Base-by-base conservation (phyloP, 2,113 vertebrate species). In the Penelope pileata region DNA sequence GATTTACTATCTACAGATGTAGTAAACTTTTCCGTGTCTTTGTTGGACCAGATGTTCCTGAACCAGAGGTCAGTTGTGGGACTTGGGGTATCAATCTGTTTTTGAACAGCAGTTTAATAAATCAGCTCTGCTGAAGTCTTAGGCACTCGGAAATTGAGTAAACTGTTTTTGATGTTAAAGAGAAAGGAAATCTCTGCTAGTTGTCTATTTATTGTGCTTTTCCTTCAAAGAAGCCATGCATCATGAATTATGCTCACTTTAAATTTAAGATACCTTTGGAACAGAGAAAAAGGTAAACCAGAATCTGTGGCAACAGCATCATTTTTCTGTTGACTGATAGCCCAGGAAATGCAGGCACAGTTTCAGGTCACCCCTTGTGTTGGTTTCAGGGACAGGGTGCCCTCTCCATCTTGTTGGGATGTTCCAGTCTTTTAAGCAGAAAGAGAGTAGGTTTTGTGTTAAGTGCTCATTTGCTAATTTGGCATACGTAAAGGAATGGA, bases 1-100 rank as follows among this genome's bases (percentile, higher is more conserved):
- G 91, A 94, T 95, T 92, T 95, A 92, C 42, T 91, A 17, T 16
- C 54, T 54, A 81, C 84, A 92, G 83, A 91, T 82, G 69, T 54
- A 86, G 64, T 38, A 70, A 90, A 68, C 58, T 88, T 79, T 51
- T 86, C 66, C 23, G 17, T 74, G 80, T 70, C 77, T 51, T 58
- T 60, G n/a, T 60, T 75, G 62, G 68, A 50, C 42, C 86, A 96
- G 73, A 86, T 84, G 86, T 96, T 93, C 34, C 64, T 91, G 77
- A 84, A 72, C 38, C 34, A 86, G 64, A 75, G 86, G 93, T 93
- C 93, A 94, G n/a, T 53, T 88, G 42, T 86, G 68, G 54, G 77
- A 54, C 51, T 69, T 36, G 7, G 32, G 80, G 22, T 70, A 78
- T 86, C 80, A 50, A 38, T 75, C 77, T 1, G 0, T 4, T 58